phyloP scores from a whole-genome alignment of 2,888 invertebrate species.

The Troilus luridus region DNA sequence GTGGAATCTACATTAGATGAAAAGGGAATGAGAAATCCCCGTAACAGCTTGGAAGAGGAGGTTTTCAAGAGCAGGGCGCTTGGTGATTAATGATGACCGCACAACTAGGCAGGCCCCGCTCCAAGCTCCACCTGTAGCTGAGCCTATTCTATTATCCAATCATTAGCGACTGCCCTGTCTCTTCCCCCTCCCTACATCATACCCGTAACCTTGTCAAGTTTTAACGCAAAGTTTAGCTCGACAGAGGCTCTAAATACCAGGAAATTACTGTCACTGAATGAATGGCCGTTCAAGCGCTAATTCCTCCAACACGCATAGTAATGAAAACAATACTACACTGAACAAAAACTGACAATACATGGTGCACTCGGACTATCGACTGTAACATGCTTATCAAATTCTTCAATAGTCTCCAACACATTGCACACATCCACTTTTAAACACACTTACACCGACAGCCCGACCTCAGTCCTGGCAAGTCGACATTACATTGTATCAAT shows the following conservation, averaged over 20 bases:
- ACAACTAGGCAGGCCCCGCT: background rate
- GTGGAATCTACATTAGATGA: background rate
- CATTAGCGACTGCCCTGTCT: background rate
- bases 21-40: background rate
- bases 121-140: background rate
- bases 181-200: slow-evolving; percentile 28
- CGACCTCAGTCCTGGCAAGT: too few relatives aligned
- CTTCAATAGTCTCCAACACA: too few relatives aligned
- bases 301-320: background rate
- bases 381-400: too few relatives aligned
- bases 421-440: too few relatives aligned
- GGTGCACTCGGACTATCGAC: too few relatives aligned
- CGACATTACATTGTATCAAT: too few relatives aligned
- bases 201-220: background rate
- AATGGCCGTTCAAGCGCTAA: background rate
- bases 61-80: background rate
- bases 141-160: slow-evolving; percentile 30
- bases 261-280: background rate
- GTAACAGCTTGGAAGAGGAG: slow-evolving; percentile 12
- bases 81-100: background rate
- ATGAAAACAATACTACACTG: too few relatives aligned
- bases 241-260: background rate
- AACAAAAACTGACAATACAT: too few relatives aligned
- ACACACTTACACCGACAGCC: too few relatives aligned
- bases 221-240: background rate